Evolutionary conservation across 2,888 invertebrate species (phyloP).

Genomic region (Philereme transversata): DNA sequence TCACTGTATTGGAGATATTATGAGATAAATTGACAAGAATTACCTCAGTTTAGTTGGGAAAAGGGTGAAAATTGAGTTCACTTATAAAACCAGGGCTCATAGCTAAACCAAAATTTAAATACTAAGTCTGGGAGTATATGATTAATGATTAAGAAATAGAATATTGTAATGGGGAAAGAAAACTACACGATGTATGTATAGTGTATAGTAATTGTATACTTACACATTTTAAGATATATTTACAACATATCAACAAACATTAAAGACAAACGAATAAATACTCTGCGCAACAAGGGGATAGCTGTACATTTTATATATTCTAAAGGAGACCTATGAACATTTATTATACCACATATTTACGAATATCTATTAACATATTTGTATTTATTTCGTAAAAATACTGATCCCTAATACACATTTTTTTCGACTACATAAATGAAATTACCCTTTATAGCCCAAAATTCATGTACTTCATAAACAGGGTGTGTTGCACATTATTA

Average conservation of each 20-base stretch:
- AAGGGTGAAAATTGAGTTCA: too few relatives aligned
- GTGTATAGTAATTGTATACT: conserved; percentile 33
- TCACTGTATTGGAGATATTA: too few relatives aligned
- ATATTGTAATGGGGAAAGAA: conserved; percentile 12
- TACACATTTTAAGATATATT: conserved; percentile 57
- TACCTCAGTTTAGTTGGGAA: too few relatives aligned
- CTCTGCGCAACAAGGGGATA: conserved; percentile 52
- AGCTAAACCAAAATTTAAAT: too few relatives aligned
- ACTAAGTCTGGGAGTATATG: too few relatives aligned
- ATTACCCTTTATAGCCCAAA: conserved; percentile 55
- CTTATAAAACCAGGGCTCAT: too few relatives aligned
- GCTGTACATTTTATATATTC: conserved; percentile 54
- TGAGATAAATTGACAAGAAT: too few relatives aligned
- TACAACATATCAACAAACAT: conserved; percentile 74
- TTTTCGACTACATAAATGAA: conserved; percentile 36
- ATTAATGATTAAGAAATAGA: too few relatives aligned
- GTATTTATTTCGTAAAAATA: conserved; percentile 37
- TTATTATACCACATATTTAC: conserved; percentile 38
- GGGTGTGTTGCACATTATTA: not conserved
- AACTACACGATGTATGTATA: conserved; percentile 23
- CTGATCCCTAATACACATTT: conserved; percentile 58
- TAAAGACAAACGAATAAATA: conserved; percentile 35
- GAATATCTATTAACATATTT: conserved; percentile 9
- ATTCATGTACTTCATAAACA: conserved; percentile 15
- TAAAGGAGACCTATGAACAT: conserved; percentile 39